Conservation (phyloP, 2,797 vertebrate species). For the Oreortyx pictus region DNA sequence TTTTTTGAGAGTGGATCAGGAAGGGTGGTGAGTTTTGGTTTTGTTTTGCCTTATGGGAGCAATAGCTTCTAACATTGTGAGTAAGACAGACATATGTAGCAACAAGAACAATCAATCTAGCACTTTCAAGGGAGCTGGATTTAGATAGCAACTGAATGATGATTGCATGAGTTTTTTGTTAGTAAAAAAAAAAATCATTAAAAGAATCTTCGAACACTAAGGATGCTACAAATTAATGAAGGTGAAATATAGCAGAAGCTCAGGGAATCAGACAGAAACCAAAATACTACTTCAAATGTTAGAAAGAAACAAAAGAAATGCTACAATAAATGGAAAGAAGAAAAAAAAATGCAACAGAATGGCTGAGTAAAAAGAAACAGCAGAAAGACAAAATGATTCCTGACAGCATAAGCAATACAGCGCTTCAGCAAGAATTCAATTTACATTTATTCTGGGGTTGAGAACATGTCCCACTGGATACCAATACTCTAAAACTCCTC, state of each 20-base stretch:
- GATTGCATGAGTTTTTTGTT: neutral
- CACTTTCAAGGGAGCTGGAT: neutral
- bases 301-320: neutral
- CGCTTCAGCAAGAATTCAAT: neutral
- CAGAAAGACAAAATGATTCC: neutral
- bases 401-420: neutral
- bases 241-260: neutral
- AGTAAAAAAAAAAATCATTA: no score
- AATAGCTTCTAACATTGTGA: neutral
- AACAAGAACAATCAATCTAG: neutral
- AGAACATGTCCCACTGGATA: neutral
- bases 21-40: neutral
- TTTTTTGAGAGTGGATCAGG: no score
- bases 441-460: neutral
- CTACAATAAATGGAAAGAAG: accelerated
- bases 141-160: neutral
- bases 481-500: neutral
- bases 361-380: neutral
- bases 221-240: neutral
- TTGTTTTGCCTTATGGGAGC: neutral
- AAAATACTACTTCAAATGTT: neutral
- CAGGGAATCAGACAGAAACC: neutral
- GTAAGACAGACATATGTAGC: neutral
- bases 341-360: neutral
- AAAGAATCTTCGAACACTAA: neutral